Conservation (phyloP, 2,113 vertebrate species). For the Dascyllus trimaculatus region DNA sequence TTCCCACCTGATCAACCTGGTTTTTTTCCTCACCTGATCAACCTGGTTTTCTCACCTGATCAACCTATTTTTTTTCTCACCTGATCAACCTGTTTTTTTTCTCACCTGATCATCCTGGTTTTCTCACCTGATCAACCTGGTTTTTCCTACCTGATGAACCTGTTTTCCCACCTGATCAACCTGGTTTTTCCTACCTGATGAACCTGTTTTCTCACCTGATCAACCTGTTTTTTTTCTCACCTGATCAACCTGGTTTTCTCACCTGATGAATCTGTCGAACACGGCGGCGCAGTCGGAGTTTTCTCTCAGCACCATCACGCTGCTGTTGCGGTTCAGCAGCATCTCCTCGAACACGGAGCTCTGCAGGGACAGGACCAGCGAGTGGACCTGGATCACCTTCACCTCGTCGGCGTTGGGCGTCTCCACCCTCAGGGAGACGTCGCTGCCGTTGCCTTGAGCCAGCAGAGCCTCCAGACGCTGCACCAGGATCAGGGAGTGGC, state of each 20-base stretch:
- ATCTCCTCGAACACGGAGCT: conserved; percentile 89
- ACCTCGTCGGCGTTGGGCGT: conserved; percentile 88
- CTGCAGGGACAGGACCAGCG: conserved; percentile 92
- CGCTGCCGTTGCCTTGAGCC: conserved; percentile 89
- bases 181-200: conserved; percentile 85
- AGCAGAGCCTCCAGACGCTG: conserved; percentile 90
- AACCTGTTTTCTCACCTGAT: conserved; percentile 83
- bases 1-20: too few relatives aligned
- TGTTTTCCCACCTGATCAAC: too few relatives aligned
- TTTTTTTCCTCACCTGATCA: too few relatives aligned
- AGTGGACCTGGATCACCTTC: conserved; percentile 90
- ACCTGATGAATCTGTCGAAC: conserved; percentile 96
- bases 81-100: too few relatives aligned
- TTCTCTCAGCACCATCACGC: conserved; percentile 84
- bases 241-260: not conserved
- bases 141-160: too few relatives aligned
- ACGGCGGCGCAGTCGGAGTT: conserved; percentile 84
- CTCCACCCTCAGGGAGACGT: conserved; percentile 89
- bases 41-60: conserved; percentile 84
- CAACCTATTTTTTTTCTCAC: too few relatives aligned
- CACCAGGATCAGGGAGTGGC: conserved; percentile 89
- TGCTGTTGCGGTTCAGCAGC: conserved; percentile 86
- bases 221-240: too few relatives aligned
- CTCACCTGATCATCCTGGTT: too few relatives aligned
- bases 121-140: conserved; percentile 91